phyloP scores from a whole-genome alignment of 2,888 invertebrate species.

The Andrena fulva region DNA sequence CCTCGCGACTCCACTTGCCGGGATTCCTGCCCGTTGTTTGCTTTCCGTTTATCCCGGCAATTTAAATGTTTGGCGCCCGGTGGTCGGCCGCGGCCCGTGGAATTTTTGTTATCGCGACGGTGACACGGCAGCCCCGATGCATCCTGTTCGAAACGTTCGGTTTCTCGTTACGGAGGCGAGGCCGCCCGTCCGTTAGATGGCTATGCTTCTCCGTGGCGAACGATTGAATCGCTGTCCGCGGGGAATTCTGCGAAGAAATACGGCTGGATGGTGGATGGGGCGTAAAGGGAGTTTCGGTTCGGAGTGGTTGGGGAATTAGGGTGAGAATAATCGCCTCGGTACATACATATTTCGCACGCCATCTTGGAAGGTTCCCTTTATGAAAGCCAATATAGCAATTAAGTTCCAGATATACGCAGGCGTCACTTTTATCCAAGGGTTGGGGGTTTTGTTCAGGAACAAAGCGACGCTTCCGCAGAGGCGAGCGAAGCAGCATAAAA shows the following conservation, averaged over 20 bases:
- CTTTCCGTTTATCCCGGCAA: constrained; percentile 39
- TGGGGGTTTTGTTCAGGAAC: constrained; percentile 7
- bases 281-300: background rate
- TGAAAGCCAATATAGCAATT: background rate
- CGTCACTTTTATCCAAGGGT: background rate
- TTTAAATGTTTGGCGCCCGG: constrained; percentile 51
- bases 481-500: constrained; percentile 5
- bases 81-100: constrained; percentile 25
- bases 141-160: background rate
- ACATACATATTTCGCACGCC: too few species aligned
- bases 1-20: background rate
- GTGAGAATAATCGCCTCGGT: too few species aligned
- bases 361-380: background rate
- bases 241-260: background rate
- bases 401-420: background rate
- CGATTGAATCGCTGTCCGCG: background rate
- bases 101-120: constrained; percentile 34
- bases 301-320: background rate
- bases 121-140: constrained; percentile 7
- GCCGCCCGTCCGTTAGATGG: background rate
- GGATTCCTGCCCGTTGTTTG: constrained; percentile 33
- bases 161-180: background rate
- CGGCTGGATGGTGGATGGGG: background rate
- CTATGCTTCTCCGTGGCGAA: background rate
- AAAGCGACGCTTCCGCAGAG: constrained; percentile 7